phyloP scores from a whole-genome alignment of 2,797 vertebrate species.

The Setipinna tenuifilis region DNA sequence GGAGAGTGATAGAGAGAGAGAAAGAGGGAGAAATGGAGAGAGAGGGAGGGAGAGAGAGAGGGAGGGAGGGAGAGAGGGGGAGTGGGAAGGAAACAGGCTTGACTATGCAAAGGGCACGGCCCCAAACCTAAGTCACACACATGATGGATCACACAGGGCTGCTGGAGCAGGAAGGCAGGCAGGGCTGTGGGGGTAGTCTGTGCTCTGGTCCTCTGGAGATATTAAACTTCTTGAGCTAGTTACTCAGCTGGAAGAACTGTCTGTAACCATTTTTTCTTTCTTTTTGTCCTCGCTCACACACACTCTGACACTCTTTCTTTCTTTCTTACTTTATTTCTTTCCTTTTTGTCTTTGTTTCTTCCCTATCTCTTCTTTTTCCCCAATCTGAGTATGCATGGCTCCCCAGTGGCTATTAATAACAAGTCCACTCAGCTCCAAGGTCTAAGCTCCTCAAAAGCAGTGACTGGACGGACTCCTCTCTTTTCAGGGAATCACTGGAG shows the following conservation, averaged over 20 bases:
- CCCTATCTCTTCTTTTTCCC: background rate
- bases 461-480: background rate
- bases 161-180: background rate
- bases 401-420: background rate
- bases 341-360: slow-evolving; percentile 32
- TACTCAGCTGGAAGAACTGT: background rate
- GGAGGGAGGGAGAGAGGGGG: background rate
- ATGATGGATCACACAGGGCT: background rate
- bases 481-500: background rate
- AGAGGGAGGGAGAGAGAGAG: background rate
- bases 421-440: background rate
- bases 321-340: slow-evolving; percentile 47
- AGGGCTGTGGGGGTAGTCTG: slow-evolving; percentile 37
- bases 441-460: background rate
- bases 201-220: background rate
- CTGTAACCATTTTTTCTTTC: background rate
- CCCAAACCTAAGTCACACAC: background rate
- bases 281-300: background rate
- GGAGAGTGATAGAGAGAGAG: too few species aligned
- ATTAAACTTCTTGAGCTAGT: background rate
- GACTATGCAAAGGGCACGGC: slow-evolving; percentile 13
- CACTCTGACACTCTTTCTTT: slow-evolving; percentile 21
- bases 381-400: background rate
- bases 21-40: background rate
- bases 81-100: background rate